Percentiles rank a stretch among this genome's conserved stretches.
phyloP scores from a whole-genome alignment of 1,140 invertebrate genomes.

The Thaumatotibia leucotreta region DNA sequence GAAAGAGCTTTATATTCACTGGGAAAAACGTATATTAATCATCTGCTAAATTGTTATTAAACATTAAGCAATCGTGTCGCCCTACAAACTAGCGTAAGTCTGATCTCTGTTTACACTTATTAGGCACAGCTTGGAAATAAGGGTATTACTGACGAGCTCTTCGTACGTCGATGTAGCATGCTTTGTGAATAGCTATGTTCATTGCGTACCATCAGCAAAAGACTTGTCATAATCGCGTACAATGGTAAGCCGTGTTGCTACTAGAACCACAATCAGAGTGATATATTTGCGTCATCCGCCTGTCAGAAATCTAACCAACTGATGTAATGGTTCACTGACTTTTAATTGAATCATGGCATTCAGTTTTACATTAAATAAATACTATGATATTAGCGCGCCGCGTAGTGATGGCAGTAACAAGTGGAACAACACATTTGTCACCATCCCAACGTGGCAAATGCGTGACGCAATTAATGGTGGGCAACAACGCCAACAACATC shows the following conservation, averaged over 20 bases:
- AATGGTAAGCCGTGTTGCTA: not conserved
- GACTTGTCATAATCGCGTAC: not conserved
- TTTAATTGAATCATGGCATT: conserved; percentile 13
- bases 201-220: not conserved
- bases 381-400: too few relatives aligned
- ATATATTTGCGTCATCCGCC: not conserved
- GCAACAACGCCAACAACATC: too few relatives aligned
- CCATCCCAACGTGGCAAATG: too few relatives aligned
- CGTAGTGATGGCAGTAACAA: too few relatives aligned
- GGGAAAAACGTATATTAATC: conserved; percentile 7
- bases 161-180: not conserved
- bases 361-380: not conserved
- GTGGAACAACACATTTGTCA: too few relatives aligned
- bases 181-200: not conserved
- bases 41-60: not conserved
- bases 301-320: not conserved
- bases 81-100: not conserved
- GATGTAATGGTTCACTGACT: conserved; percentile 13
- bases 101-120: not conserved
- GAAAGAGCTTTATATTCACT: not conserved
- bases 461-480: too few relatives aligned
- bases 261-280: not conserved
- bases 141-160: not conserved
- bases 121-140: not conserved
- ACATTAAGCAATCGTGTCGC: not conserved